phyloP scores from a whole-genome alignment of 1,140 invertebrate species.

The Eufriesea mexicana region DNA sequence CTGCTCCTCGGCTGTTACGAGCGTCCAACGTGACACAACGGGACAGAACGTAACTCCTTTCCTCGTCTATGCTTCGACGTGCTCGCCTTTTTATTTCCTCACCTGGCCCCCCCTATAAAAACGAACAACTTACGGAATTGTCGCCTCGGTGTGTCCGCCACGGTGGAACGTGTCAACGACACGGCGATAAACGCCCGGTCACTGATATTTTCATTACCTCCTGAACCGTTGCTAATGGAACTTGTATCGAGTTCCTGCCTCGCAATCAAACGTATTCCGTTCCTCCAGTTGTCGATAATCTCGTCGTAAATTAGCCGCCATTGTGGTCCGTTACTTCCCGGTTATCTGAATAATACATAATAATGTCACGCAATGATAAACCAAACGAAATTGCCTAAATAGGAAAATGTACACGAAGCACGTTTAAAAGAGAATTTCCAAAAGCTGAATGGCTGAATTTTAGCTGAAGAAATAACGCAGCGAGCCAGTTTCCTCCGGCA shows the following conservation, averaged over 20 bases:
- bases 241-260: background rate
- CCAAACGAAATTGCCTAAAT: no score
- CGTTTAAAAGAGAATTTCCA: no score
- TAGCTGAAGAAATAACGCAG: no score
- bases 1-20: conserved; percentile 63
- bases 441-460: no score
- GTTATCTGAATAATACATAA: no score
- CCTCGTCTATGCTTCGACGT: conserved; percentile 44
- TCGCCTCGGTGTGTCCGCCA: background rate
- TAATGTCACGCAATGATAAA: no score
- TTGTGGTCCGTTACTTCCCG: no score
- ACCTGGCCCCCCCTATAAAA: conserved; percentile 18
- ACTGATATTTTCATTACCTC: conserved; percentile 31
- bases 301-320: no score
- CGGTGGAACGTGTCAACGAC: conserved; percentile 10
- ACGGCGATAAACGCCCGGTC: background rate
- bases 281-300: background rate
- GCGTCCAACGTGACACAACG: conserved; percentile 65
- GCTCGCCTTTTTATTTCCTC: conserved; percentile 52
- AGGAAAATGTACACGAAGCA: no score
- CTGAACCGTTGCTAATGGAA: background rate
- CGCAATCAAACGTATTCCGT: background rate
- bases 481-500: no score
- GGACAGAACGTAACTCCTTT: conserved; percentile 60
- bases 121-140: conserved; percentile 31